Conservation (phyloP, 2,113 vertebrate genomes). For the Proteles cristata region DNA sequence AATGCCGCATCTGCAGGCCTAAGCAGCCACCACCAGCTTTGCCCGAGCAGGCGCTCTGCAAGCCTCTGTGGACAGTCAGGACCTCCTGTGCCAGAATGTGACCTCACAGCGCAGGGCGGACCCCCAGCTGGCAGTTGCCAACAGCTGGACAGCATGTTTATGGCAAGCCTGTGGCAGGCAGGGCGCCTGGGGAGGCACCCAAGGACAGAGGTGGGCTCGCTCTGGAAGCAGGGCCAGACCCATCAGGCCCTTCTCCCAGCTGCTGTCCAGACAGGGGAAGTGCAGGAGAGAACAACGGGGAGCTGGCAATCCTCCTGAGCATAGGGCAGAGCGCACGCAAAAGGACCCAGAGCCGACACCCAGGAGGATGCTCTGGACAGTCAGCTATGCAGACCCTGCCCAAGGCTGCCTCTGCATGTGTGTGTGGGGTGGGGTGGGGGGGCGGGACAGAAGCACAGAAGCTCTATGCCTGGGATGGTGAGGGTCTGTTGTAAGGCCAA, state of each 20-base stretch:
- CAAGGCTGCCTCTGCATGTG: not conserved
- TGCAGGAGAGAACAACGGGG: not conserved
- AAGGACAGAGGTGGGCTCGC: not conserved
- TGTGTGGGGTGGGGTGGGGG: too few species aligned
- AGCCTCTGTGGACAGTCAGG: not conserved
- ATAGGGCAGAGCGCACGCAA: rapidly evolving
- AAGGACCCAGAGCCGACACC: not conserved
- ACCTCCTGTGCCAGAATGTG: not conserved
- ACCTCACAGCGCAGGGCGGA: not conserved
- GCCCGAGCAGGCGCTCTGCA: not conserved
- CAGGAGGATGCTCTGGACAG: not conserved
- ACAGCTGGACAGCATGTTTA: not conserved
- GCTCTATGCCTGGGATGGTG: not conserved
- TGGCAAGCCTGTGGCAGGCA: not conserved
- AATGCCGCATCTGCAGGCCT: not conserved
- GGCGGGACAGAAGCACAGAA: not conserved
- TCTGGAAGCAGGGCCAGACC: not conserved
- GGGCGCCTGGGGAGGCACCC: not conserved
- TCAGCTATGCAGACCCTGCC: not conserved
- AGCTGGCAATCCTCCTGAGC: not conserved
- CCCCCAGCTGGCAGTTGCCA: not conserved
- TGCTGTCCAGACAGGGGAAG: not conserved
- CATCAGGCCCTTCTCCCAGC: not conserved
- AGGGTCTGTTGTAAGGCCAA: not conserved
- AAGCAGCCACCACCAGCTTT: not conserved